Base-by-base conservation (phyloP, 2,113 vertebrate genomes). In the Chionomys nivalis region DNA sequence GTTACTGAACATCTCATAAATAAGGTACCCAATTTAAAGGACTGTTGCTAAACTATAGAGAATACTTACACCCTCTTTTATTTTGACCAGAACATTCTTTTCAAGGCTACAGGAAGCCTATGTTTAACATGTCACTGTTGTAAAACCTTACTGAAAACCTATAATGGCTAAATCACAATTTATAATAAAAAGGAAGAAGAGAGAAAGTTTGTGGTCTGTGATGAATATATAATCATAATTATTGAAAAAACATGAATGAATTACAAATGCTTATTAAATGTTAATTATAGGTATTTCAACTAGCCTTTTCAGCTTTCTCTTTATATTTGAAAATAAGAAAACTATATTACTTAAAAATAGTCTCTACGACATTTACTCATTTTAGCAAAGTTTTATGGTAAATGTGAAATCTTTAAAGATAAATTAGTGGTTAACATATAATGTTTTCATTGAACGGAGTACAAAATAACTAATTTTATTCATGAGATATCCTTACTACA, bases 1-100 rank as follows among this genome's bases (percentile, higher is more conserved):
- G 99, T 99, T 98, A 99, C 99, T 0, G 99, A 99, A 98, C 99
- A 99, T 98, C 99, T 99, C 95, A 99, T 99, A 97, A 99, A 99
- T 98, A 99, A 99, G 99, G 99, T 99, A 99, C 97, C 95, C 96
- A 31, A 66, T 96, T 96, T 97, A 93, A 96, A 98, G 81, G 87
- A 81, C 21, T 96, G 3, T 97, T 96, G 49, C 78, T 96, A 88
- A 97, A 96, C 86, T 92, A 23, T 95, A 96, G 94, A 93, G 77
- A 94, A 90, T 83, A 16, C 66, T 93, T 61, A 89, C 70, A 83
- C 44, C 13, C 19, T 91, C 26, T 87, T 96, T 63, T 44, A 73
- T 39, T 94, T 93, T 89, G 77, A 90, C 36, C 68, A 89, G 76
- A 94, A 42, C 75, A 85, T 94, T 94, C n/a, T 95, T 95, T 97